Evolutionary conservation across 1,140 invertebrate species (phyloP), one percentile per base, ranked within the genome.

Genomic region (Bombus impatiens): DNA sequence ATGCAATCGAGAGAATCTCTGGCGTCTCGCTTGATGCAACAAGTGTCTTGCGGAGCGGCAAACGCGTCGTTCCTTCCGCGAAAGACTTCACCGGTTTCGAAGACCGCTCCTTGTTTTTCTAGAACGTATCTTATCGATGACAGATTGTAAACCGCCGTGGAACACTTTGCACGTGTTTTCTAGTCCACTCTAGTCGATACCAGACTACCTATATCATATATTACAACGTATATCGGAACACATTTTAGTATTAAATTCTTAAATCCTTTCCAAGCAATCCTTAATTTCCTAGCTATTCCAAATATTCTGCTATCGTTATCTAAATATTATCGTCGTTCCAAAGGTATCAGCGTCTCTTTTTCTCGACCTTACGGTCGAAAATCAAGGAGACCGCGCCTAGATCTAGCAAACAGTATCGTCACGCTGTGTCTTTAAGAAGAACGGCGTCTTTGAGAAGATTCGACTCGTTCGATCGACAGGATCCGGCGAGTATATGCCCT

Each of bases 81-180:
- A 89, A 84, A 89, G 84, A 82, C 81, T 53, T 35, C 53, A 59
- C 47, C 65, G 76, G 78, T 89, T 89, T 85, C 87, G 47, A 78
- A 74, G 35, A 86, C 28, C 57, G 4, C 12, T 12, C 35, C 35
- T 15, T 47, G 35, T 78, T 47, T 59, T 40, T 35, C 42, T 12
- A 32, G 22, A 57, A 83, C 71, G 44, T 89, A 89, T 89, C 76
- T 87, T 89, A 89, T 89, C 88, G 75, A 53, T 37, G 37, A 35
- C 1, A 35, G 72, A 89, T 78, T 78, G 70, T n/a, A 65, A 57
- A 67, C 32, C 3, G 57, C 15, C 57, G 62, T 65, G 42, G 68
- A 83, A 76, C 40, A 57, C 37, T 32, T 28, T 25, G 35, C 84
- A 88, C 84, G 84, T 88, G 84, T 88, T 44, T 37, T 71, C 59